Evolutionary conservation across 1,140 invertebrate genomes (phyloP), one percentile per base, ranked within the genome.

Genomic region (Delia radicum): DNA sequence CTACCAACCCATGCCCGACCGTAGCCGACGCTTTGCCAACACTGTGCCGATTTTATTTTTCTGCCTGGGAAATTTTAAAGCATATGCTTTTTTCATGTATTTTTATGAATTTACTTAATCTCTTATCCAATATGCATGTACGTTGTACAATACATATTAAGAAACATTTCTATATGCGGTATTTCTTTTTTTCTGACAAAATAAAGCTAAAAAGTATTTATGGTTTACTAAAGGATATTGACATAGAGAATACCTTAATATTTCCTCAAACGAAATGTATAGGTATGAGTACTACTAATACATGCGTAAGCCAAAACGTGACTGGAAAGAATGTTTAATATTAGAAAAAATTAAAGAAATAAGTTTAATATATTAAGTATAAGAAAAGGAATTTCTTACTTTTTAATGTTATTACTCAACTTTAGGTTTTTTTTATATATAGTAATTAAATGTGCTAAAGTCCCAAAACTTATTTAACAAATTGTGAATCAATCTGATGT

Each of bases 351-450:
- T 29, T 18, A 3, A 24, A 33, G 62, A 65, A 65, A 29, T 65
- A 65, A 29, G n/a, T 65, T 12, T 26, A 65, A 63, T 29, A 21
- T n/a, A n/a, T n/a, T 24, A n/a, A n/a, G n/a, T n/a, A n/a, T n/a
- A n/a, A n/a, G n/a, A n/a, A n/a, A n/a, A n/a, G n/a, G n/a, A n/a
- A n/a, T n/a, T n/a, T n/a, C n/a, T n/a, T n/a, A n/a, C n/a, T n/a
- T n/a, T n/a, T n/a, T n/a, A n/a, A n/a, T n/a, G n/a, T n/a, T n/a
- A n/a, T n/a, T 28, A 27, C n/a, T 31, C n/a, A 29, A 29, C 62
- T 69, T 69, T 33, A 69, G 37, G 65, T 33, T 37, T 69, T 69
- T n/a, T n/a, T n/a, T n/a, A n/a, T n/a, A n/a, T n/a, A n/a, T n/a
- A n/a, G n/a, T n/a, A n/a, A n/a, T n/a, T n/a, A n/a, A n/a, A n/a